Percentiles rank a stretch among this genome's conserved stretches.
Conservation (phyloP, 2,113 vertebrate genomes). For the Cepphus grylle region DNA sequence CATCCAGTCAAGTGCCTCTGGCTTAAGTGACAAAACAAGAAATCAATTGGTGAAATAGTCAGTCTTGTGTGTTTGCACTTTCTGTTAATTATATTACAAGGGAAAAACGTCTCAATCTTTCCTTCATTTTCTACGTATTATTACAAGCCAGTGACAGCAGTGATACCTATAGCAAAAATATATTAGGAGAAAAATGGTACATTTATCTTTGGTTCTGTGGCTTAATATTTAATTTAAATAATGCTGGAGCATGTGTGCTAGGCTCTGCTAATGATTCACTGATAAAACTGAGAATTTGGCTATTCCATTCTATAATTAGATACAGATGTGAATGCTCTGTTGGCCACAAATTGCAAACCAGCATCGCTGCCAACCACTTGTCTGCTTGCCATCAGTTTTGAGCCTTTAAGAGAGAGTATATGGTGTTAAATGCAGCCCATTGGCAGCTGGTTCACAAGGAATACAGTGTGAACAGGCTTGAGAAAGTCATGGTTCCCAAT, state of each 20-base stretch:
- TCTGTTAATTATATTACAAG: constrained; percentile 20
- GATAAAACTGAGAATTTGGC: background rate
- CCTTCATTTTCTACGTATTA: background rate
- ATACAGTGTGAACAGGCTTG: background rate
- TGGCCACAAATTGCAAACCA: background rate
- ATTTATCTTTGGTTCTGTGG: background rate
- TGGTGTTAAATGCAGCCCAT: background rate
- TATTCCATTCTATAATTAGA: background rate
- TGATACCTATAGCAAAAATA: background rate
- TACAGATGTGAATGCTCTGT: background rate
- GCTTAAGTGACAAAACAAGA: background rate
- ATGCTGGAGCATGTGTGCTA: background rate
- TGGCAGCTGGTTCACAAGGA: background rate
- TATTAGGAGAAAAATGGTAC: background rate
- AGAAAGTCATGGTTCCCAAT: background rate
- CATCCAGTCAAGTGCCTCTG: background rate
- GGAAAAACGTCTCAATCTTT: background rate
- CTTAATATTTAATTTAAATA: background rate
- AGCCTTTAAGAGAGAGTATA: background rate
- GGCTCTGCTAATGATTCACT: background rate
- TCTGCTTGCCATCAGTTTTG: background rate
- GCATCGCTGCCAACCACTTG: background rate
- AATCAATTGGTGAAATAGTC: background rate
- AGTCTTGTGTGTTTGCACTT: background rate
- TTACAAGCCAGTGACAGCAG: background rate